Evolutionary conservation across 2,113 vertebrate species (phyloP).

Genomic region (Rafetus swinhoei): DNA sequence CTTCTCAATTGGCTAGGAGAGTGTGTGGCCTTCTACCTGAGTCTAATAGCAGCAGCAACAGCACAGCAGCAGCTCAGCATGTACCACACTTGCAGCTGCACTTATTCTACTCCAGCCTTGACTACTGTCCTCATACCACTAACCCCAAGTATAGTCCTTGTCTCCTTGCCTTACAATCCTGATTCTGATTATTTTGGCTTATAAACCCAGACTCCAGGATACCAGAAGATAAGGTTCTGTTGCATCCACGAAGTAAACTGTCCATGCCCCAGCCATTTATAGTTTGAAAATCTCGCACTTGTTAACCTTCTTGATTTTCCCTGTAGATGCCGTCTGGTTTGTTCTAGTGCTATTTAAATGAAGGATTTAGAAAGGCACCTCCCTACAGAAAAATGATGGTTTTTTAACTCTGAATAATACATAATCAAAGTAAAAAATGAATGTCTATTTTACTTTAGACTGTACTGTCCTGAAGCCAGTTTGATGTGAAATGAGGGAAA

Average conservation of each 20-base stretch:
- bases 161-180: not conserved
- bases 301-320: not conserved
- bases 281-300: not conserved
- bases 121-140: not conserved
- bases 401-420: not conserved
- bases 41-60: not conserved
- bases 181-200: not conserved
- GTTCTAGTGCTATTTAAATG: slow-evolving; percentile 9
- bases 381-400: not conserved
- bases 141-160: not conserved
- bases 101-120: not conserved
- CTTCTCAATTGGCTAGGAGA: not conserved
- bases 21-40: not conserved
- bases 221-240: not conserved
- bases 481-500: not conserved
- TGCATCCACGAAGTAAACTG: not conserved
- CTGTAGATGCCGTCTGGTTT: not conserved
- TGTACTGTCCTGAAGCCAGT: not conserved
- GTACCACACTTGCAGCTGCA: not conserved
- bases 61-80: not conserved
- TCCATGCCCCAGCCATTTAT: not conserved
- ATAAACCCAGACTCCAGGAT: not conserved
- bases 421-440: not conserved
- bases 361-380: not conserved
- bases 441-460: not conserved